A percentile compares a stretch with the other conserved stretches of the same genome.
phyloP scores from a whole-genome alignment of 2,113 vertebrate species.

The Rhagologus leucostigma region DNA sequence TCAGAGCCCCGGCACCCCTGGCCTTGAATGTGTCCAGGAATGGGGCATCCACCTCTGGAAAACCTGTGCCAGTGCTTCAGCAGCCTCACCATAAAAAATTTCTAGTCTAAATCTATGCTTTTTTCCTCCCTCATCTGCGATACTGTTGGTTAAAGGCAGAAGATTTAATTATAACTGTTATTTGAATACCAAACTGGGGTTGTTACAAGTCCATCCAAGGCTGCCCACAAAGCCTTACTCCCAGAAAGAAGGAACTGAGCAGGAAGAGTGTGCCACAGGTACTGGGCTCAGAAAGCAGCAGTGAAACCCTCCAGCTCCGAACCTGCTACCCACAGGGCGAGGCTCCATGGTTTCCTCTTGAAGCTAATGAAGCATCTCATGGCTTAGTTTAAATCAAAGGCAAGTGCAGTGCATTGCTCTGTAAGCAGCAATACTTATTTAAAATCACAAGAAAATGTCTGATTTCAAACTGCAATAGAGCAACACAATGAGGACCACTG shows the following conservation, averaged over 20 bases:
- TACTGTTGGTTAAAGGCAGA: background rate
- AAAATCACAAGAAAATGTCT: background rate
- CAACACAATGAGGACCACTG: background rate
- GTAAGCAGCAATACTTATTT: background rate
- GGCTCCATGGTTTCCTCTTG: background rate
- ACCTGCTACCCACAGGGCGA: background rate
- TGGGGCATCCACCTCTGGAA: background rate
- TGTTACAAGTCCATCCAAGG: background rate
- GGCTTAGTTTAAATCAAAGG: background rate
- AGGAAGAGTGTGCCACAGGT: background rate
- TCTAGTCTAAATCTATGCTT: background rate
- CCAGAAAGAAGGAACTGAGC: background rate
- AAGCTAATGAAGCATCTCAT: background rate
- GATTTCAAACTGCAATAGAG: background rate
- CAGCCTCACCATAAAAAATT: background rate
- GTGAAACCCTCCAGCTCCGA: background rate
- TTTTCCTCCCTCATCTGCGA: background rate
- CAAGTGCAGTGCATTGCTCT: background rate
- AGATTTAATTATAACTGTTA: background rate
- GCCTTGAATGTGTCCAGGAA: background rate
- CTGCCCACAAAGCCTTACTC: background rate
- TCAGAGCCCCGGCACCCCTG: background rate
- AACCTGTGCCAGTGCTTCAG: background rate
- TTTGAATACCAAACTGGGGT: background rate
- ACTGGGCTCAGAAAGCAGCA: background rate